Conservation (phyloP, 1,140 invertebrate genomes). For the Drosophila kohkoa region DNA sequence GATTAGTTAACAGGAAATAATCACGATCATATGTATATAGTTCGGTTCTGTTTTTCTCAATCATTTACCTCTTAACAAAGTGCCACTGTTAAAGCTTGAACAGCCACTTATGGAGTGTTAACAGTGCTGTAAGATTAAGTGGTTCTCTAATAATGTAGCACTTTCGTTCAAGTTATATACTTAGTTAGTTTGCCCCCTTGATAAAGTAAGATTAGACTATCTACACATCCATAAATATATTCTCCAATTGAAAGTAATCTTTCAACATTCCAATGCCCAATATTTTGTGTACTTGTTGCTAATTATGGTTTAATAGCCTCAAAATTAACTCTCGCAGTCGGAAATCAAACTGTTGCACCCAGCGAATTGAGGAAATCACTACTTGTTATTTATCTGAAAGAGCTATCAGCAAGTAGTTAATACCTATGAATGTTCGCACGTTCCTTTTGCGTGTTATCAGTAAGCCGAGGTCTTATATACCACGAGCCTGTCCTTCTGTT, state of each 20-base stretch:
- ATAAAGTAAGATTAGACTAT: constrained; percentile 1
- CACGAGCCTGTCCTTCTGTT: not conserved
- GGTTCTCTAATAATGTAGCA: not conserved
- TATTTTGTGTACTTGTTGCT: not conserved
- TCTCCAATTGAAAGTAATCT: constrained; percentile 4
- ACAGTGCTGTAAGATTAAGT: not conserved
- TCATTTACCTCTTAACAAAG: too few relatives aligned
- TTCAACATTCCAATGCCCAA: constrained; percentile 8
- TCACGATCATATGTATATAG: too few relatives aligned
- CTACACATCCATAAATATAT: not conserved
- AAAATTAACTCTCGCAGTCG: not conserved
- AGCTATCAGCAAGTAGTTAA: constrained; percentile 1
- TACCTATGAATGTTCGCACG: not conserved
- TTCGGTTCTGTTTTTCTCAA: too few relatives aligned
- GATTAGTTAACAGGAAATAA: too few relatives aligned
- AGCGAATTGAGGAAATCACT: constrained; percentile 19
- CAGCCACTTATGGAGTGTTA: not conserved
- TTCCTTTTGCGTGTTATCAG: constrained; percentile 14
- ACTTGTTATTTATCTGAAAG: constrained; percentile 30
- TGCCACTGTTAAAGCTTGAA: not conserved
- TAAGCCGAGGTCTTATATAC: constrained; percentile 11
- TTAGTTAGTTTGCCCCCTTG: not conserved
- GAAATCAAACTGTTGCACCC: constrained; percentile 2
- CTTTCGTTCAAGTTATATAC: not conserved
- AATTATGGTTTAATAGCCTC: constrained; percentile 7